Conservation (phyloP, 2,888 invertebrate species). For the Biston stratarius region DNA sequence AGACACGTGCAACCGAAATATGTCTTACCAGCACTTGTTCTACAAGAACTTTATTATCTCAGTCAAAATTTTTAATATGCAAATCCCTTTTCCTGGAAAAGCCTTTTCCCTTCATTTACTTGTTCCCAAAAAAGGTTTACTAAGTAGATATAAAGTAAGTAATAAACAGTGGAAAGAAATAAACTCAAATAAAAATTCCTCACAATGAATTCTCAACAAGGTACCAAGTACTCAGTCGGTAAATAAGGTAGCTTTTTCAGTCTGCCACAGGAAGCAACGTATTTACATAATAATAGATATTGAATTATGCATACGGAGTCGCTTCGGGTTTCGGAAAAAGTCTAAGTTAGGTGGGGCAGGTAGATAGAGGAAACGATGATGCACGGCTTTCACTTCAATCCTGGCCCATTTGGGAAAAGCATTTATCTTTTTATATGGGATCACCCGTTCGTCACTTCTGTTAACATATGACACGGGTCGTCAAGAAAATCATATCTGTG, state of each 20-base stretch:
- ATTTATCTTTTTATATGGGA: constrained; percentile 3
- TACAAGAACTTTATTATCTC: too few relatives aligned
- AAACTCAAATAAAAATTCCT: constrained; percentile 14
- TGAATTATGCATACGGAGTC: constrained; percentile 22
- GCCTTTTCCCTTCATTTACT: neutral
- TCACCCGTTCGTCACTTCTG: constrained; percentile 4
- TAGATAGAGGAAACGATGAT: constrained; percentile 6
- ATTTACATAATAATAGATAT: constrained; percentile 25
- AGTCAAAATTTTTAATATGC: too few relatives aligned
- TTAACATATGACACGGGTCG: neutral
- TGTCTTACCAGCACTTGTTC: too few relatives aligned
- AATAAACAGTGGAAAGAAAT: neutral
- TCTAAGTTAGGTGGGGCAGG: constrained; percentile 9
- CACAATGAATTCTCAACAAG: constrained; percentile 19
- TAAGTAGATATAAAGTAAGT: neutral
- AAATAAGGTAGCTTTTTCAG: constrained; percentile 20
- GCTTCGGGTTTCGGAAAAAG: constrained; percentile 8
- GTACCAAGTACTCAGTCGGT: constrained; percentile 12
- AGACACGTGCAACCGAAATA: too few relatives aligned
- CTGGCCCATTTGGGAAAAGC: constrained; percentile 10
- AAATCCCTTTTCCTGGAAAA: too few relatives aligned
- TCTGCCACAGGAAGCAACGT: constrained; percentile 15
- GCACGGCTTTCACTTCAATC: constrained; percentile 15
- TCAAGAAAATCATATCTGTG: neutral
- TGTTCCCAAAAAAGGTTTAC: constrained; percentile 4